Base-by-base conservation (phyloP, 2,888 invertebrate species). In the Mechanitis mazaeus region DNA sequence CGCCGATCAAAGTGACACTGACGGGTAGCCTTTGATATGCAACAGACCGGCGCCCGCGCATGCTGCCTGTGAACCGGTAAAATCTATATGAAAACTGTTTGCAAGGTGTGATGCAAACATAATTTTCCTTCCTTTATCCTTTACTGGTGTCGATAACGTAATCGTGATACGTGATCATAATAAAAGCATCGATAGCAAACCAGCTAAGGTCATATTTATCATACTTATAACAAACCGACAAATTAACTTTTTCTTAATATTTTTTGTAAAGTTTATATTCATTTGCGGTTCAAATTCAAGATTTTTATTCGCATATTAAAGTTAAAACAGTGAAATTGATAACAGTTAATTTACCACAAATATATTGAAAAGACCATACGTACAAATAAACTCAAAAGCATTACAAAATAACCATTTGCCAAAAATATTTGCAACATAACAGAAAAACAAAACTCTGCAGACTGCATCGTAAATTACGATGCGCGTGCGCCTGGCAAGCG, bases 1-100 rank as follows among this genome's bases (percentile, higher is more conserved):
- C 74, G 75, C 70, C 77, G 75, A 71, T 71, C 71, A 68, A 65
- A 78, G 69, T 81, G 80, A 83, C 78, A 86, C 85, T 85, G 80
- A 78, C 74, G 67, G 68, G 55, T 56, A 63, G 64, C 68, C 56
- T 62, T 68, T 67, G 69, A 65, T 63, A 68, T 62, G 64, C 58
- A 64, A 69, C 65, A 66, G 69, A 66, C 71, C 78, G 76, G 81
- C 83, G 84, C 79, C 72, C 71, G 83, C 78, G 79, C 81, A 75
- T 68, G 74, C 78, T 78, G 72, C 68, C 42, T 42, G 9, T 67
- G 68, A 75, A 72, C 80, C 84, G 85, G 84, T 85, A 85, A 84
- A 82, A 80, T 79, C 75, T 74, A 72, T 76, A 78, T 81, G 81
- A 83, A 83, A 84, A 83, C 76, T 76, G 71, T 70, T 68, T 68